These are phyloP conservation scores for Nasonia giraulti DNA, from an alignment of 1,140 invertebrate species.

Conservation along the genomic window DNA sequence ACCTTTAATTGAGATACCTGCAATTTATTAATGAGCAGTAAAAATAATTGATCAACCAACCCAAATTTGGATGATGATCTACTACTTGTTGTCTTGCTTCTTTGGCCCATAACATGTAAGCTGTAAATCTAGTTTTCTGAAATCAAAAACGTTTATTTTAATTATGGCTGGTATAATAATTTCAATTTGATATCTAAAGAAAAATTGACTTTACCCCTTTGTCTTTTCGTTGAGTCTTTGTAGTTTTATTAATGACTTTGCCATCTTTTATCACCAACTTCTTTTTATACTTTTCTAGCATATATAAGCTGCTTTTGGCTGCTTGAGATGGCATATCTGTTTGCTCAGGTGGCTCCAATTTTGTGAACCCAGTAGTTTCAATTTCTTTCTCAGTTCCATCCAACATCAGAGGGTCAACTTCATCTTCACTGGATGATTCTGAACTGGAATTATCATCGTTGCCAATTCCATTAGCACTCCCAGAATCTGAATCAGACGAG, in stretches of 20 bases:
- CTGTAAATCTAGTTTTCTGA: slow-evolving; percentile 87
- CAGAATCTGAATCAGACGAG: slow-evolving; percentile 76
- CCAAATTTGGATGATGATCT: slow-evolving; percentile 84
- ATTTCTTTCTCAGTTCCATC: slow-evolving; percentile 61
- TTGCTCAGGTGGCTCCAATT: slow-evolving; percentile 74
- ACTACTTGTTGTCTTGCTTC: slow-evolving; percentile 84
- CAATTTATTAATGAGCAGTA: not conserved
- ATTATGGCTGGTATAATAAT: slow-evolving; percentile 5
- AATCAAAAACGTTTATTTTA: slow-evolving; percentile 55
- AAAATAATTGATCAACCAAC: slow-evolving; percentile 61
- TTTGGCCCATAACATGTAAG: slow-evolving; percentile 93
- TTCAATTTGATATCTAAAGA: slow-evolving; percentile 48
- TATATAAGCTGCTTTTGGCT: slow-evolving; percentile 79
- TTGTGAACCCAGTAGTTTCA: slow-evolving; percentile 69
- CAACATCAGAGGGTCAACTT: slow-evolving; percentile 68
- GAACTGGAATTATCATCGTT: slow-evolving; percentile 27
- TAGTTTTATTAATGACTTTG: slow-evolving; percentile 76
- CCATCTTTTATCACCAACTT: slow-evolving; percentile 84
- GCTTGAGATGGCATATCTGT: slow-evolving; percentile 73
- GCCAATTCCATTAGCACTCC: slow-evolving; percentile 70
- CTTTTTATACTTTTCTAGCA: slow-evolving; percentile 87
- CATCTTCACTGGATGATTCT: slow-evolving; percentile 75
- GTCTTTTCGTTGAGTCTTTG: slow-evolving; percentile 84
- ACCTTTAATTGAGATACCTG: slow-evolving; percentile 24
- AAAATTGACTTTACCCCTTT: slow-evolving; percentile 77